These are phyloP conservation scores for Hyalella azteca DNA, from an alignment of 2,888 invertebrate species.

Conservation along the genomic window DNA sequence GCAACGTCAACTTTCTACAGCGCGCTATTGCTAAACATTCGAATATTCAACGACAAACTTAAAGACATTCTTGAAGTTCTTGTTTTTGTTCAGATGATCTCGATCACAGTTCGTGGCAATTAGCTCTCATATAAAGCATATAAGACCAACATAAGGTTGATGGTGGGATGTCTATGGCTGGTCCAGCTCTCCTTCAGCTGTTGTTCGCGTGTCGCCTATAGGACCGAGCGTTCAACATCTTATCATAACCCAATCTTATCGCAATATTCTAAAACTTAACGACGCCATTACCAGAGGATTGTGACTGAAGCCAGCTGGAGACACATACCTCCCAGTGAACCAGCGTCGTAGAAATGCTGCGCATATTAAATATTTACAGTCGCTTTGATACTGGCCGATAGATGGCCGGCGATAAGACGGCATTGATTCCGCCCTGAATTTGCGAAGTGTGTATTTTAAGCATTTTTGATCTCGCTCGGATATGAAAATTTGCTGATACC, in stretches of 20 bases:
- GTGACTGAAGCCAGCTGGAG: not conserved
- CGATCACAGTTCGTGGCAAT: slow-evolving; percentile 3
- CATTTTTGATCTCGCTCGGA: too few relatives aligned
- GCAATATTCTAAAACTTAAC: not conserved
- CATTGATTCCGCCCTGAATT: too few relatives aligned
- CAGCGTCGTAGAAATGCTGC: too few relatives aligned
- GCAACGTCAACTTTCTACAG: too few relatives aligned
- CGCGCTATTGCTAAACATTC: too few relatives aligned
- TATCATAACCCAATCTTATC: slow-evolving; percentile 22
- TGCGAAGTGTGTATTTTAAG: too few relatives aligned
- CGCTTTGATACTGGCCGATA: too few relatives aligned
- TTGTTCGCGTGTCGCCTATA: not conserved
- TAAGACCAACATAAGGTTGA: not conserved
- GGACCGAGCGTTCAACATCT: not conserved
- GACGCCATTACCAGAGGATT: not conserved
- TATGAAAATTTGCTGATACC: too few relatives aligned
- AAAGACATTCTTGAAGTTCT: not conserved
- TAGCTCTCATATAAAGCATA: not conserved
- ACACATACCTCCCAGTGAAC: too few relatives aligned
- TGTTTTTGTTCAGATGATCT: not conserved
- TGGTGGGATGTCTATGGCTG: not conserved
- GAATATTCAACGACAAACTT: not conserved
- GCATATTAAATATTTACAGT: too few relatives aligned
- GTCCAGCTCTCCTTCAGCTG: not conserved
- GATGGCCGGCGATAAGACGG: too few relatives aligned